phyloP scores from a whole-genome alignment of 1,140 invertebrate genomes.

The Melipona quadrifasciata region DNA sequence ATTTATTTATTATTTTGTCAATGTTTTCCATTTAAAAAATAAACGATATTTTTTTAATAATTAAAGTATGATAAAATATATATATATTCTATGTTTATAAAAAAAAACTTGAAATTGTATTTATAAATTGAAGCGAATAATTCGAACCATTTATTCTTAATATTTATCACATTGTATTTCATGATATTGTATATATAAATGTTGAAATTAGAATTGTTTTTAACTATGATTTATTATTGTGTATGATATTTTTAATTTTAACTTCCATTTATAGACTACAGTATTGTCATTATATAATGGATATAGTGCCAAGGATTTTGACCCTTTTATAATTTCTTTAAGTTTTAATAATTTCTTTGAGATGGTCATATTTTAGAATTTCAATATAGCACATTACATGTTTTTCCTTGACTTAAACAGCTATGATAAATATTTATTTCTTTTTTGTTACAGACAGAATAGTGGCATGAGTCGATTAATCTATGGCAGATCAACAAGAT shows the following conservation, averaged over 20 bases:
- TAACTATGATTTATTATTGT: neutral
- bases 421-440: constrained; percentile 14
- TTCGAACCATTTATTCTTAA: neutral
- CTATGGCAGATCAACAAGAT: constrained; percentile 83
- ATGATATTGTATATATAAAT: neutral
- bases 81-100: constrained; percentile 17
- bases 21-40: neutral
- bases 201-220: neutral
- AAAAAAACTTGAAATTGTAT: constrained; percentile 8
- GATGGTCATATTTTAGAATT: neutral
- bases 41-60: neutral
- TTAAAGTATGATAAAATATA: constrained; percentile 17
- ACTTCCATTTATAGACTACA: neutral
- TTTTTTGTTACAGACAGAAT: constrained; percentile 78
- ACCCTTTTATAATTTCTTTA: neutral
- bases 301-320: neutral
- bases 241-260: neutral
- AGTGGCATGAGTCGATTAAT: constrained; percentile 83
- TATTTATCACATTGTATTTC: neutral
- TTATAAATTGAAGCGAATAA: neutral
- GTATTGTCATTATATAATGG: constrained; percentile 29
- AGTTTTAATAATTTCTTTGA: neutral
- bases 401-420: neutral
- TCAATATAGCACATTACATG: neutral
- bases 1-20: constrained; percentile 15